Base-by-base conservation (phyloP, 2,888 invertebrate genomes). In the Drosophila colorata region DNA sequence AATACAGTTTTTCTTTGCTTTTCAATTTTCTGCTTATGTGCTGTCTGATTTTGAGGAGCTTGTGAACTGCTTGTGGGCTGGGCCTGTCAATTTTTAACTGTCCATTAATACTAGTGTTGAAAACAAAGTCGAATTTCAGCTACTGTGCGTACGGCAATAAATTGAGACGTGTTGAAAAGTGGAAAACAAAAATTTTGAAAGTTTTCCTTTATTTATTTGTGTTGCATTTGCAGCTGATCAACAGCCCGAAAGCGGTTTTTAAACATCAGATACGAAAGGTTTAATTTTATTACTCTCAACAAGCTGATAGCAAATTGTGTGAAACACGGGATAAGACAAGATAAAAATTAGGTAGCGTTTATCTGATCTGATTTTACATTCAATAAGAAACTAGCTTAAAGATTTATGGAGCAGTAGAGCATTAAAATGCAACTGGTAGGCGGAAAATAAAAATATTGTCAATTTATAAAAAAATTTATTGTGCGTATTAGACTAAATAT, bases 51-150 rank as follows among this genome's bases (percentile, higher is more conserved):
- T 47, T 40, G 58, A 47, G 31, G n/a, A 23, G 38, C 4, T 41
- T 48, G 18, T 38, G 18, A 51, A 52, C 61, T 40, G 44, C n/a
- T 51, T 35, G 44, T 47, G 46, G 46, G 35, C 40, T 60, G 46
- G 25, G 51, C 46, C n/a, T 51, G 44, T 18, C 64, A 40, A 13
- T 31, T 31, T 0, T 40, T 40, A 33, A n/a, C 25, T 67, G 38
- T 40, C 13, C 38, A 23, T 20, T 44, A 51, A 49, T 67, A 38
- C 56, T 35, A 38, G 31, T 37, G 38, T 38, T 48, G 8, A 16
- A 43, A 35, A 13, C 49, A 31, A 51, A 51, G 31, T 46, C 31
- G 44, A 44, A 11, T 59, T 49, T 35, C 25, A 58, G 47, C 63
- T 63, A 28, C 59, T 28, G 43, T 43, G n/a, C 35, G 35, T 11